A percentile compares a stretch with the other conserved stretches of the same genome.
These are phyloP conservation scores for Catostomus latipinnis DNA, from an alignment of 2,797 vertebrate species.

Conservation along the genomic window DNA sequence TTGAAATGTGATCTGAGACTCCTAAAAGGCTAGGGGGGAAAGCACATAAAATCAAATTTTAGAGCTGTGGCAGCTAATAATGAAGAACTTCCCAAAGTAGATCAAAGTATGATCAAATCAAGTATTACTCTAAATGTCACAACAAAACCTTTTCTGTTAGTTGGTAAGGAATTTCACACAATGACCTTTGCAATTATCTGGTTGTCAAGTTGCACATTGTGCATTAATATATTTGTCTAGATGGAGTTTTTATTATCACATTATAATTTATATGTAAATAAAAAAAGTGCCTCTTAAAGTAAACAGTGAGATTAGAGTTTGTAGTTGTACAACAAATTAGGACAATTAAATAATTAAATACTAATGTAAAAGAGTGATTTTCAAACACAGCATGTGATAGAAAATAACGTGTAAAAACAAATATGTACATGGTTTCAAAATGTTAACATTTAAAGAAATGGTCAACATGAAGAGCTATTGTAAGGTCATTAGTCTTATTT, in stretches of 20 bases:
- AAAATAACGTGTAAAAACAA: background rate
- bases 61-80: no score
- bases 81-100: no score
- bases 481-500: constrained; percentile 41
- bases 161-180: background rate
- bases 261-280: background rate
- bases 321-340: background rate
- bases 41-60: no score
- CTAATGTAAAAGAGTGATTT: background rate
- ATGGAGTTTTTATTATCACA: background rate
- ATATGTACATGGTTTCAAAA: constrained; percentile 19
- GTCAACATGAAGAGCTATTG: constrained; percentile 23
- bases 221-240: background rate
- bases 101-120: no score
- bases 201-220: constrained; percentile 10
- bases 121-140: no score
- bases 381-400: background rate
- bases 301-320: background rate
- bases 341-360: background rate
- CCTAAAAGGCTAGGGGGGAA: no score
- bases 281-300: background rate
- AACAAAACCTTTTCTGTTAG: background rate
- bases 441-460: constrained; percentile 20
- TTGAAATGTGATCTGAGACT: no score
- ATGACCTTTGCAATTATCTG: constrained; percentile 1